Base-by-base conservation (phyloP, 2,888 invertebrate genomes). In the Lingula anatina region DNA sequence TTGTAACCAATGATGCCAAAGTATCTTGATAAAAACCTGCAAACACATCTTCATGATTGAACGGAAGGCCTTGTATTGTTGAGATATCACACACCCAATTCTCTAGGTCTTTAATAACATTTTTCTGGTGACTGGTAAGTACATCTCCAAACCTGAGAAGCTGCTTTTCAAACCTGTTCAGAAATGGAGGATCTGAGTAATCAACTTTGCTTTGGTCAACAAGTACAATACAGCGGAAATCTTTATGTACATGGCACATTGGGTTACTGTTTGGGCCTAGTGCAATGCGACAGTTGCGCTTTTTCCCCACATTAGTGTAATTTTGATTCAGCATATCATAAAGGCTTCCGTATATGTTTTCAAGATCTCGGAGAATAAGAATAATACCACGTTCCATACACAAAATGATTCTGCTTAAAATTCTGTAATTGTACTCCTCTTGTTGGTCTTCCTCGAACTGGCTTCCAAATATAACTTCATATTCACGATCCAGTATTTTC, bases 101-200 rank as follows among this genome's bases (percentile, higher is more conserved):
- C 12, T 46, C 42, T 3, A 44, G 18, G n/a, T 28, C 31, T 18
- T 27, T 24, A 7, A 35, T 39, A 5, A 51, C 20, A 12, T 3
- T 20, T 18, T 35, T 42, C 26, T 51, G 41, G 5, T 24, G 15
- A 24, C 9, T 21, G 12, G 20, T 26, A 20, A 54, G 18, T 2
- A 48, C 35, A 25, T 54, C 51, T 5, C 20, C 15, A 15, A 52
- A 44, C 27, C 53, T 39, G 44, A 70, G 46, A 52, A 63, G 55
- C 31, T 59, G 59, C 41, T 59, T 59, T 40, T 59, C 59, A 37
- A 59, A 53, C n/a, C 59, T 40, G 48, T 59, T 59, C 47, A 59
- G 50, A 25, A 59, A 51, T 5, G 59, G 58, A 37, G 55, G 49
- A 31, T 56, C 51, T 18, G 51, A 45, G 12, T 26, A 18, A 38